phyloP scores from a whole-genome alignment of 2,113 vertebrate species.

The Neolamprologus modestus region DNA sequence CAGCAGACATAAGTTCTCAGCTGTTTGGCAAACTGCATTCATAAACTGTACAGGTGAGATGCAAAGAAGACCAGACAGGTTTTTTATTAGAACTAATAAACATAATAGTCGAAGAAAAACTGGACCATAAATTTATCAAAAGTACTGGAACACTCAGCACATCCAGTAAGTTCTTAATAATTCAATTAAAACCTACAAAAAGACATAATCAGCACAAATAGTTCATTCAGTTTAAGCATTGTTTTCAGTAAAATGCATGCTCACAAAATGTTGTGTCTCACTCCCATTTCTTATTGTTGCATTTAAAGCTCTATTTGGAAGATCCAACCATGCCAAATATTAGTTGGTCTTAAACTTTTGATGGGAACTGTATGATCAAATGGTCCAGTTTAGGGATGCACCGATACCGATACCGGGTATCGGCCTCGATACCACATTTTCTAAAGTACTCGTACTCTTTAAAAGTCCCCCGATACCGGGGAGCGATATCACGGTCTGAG shows the following conservation, averaged over 20 bases:
- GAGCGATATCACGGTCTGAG: fast-evolving
- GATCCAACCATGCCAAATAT: background rate
- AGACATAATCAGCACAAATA: background rate
- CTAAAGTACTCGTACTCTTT: too few species aligned
- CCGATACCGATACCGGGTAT: too few species aligned
- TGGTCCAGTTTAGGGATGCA: background rate
- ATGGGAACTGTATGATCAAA: background rate
- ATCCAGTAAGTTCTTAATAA: background rate
- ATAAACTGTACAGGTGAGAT: background rate
- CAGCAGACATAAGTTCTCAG: background rate
- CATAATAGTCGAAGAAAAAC: background rate
- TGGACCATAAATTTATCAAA: background rate
- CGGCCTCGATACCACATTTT: too few species aligned
- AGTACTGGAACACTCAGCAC: background rate
- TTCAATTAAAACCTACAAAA: background rate
- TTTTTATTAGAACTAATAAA: background rate
- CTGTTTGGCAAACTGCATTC: background rate
- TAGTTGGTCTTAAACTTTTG: background rate
- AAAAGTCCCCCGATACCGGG: too few species aligned
- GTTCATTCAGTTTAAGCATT: background rate
- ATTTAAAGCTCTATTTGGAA: background rate
- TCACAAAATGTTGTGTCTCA: background rate
- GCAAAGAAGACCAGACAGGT: background rate
- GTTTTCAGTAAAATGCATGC: background rate
- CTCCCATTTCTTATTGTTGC: background rate